Conservation (phyloP, 2,888 invertebrate species). For the Campoplex capitator region DNA sequence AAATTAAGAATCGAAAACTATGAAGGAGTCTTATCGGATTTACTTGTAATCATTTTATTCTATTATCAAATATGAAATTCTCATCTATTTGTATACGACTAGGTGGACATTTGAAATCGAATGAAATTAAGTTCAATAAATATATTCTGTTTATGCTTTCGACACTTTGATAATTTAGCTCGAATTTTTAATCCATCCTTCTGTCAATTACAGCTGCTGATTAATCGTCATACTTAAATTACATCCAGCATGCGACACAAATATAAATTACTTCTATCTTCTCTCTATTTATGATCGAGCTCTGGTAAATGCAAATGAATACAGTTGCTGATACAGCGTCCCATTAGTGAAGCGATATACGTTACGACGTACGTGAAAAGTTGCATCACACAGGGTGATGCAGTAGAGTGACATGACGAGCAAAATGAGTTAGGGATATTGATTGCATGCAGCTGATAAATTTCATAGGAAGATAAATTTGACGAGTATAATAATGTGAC, state of each 20-base stretch:
- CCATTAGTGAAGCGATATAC: slow-evolving; percentile 18
- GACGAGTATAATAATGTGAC: background rate
- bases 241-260: background rate
- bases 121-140: background rate
- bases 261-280: background rate
- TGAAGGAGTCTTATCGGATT: background rate
- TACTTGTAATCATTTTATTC: background rate
- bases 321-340: slow-evolving; percentile 15
- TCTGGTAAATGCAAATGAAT: slow-evolving; percentile 27
- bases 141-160: background rate
- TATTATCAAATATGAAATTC: background rate
- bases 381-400: slow-evolving; percentile 14
- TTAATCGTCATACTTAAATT: background rate
- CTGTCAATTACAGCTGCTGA: background rate
- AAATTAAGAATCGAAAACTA: background rate
- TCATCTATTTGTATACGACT: background rate
- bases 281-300: slow-evolving; percentile 20
- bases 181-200: background rate
- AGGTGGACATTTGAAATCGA: background rate
- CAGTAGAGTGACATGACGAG: background rate
- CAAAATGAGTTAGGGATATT: slow-evolving; percentile 9
- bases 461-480: background rate
- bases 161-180: background rate
- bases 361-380: slow-evolving; percentile 21
- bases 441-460: background rate